Base-by-base conservation (phyloP, 1,140 invertebrate species). In the Oryctes rhinoceros region DNA sequence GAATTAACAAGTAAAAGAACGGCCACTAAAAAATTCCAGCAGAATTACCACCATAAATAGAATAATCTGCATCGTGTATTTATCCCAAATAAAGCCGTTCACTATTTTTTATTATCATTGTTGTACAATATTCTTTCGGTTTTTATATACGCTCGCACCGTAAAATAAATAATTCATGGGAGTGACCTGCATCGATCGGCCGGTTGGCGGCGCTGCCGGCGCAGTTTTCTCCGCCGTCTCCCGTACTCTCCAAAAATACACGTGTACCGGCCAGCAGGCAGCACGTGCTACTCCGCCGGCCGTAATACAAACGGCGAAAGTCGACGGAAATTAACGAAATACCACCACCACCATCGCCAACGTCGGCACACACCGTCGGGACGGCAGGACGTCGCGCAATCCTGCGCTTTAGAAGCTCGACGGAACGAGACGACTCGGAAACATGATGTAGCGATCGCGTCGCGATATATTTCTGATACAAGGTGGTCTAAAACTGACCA, bases 131-230 rank as follows among this genome's bases (percentile, higher is more conserved):
- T 35, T 13, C 65, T 10, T 37, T 15, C 18, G 7, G 5, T 24
- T 13, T 9, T 7, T 71, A 71, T 71, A 18, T 24, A 71, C 65
- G 65, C 65, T 35, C 65, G 15, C 53, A 6, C 11, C 9, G 10
- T 35, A 71, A 24, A 35, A 78, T 82, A 81, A 82, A 82, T 82
- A 81, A 82, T 82, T 80, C 81, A 82, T 75, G 80, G 81, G 80
- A 82, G 81, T 81, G 81, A 82, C 81, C 77, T 79, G 78, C 78
- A 79, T 79, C 67, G 78, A 79, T 79, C 78, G 37, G 35, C 11
- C 78, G 78, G 78, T 79, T 65, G 78, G 74, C 74, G 78, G 65
- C 24, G 65, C 65, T 62, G n/a, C 30, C 39, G n/a, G 48, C 49
- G 59, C 35, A 15, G 20, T 67, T 79, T 37, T 71, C 24, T 13